A percentile compares a stretch with the other conserved stretches of the same genome.
These are phyloP conservation scores for Malthinus flaveolus DNA, from an alignment of 2,888 invertebrate genomes.

Conservation along the genomic window DNA sequence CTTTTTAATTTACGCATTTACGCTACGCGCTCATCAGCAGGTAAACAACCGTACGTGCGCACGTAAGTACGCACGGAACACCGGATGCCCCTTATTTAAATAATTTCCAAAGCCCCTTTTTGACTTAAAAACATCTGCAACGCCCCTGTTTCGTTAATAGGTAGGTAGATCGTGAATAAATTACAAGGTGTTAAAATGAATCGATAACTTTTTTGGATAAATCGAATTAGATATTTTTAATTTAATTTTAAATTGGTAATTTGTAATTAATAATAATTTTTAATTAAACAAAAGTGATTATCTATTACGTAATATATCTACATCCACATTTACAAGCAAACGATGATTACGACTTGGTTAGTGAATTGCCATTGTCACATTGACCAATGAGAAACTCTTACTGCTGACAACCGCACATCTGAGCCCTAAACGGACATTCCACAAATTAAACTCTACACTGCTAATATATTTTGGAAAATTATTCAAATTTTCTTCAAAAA, in stretches of 20 bases:
- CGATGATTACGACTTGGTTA: slow-evolving; percentile 31
- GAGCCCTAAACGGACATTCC: slow-evolving; percentile 40
- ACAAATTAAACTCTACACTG: slow-evolving; percentile 39
- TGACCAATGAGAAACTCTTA: slow-evolving; percentile 42
- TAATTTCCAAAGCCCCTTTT: no score
- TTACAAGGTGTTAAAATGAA: background rate
- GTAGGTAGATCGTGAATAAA: no score
- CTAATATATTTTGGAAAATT: slow-evolving; percentile 11
- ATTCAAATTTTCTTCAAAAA: no score
- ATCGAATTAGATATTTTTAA: background rate
- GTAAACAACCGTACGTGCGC: no score
- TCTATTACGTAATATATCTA: slow-evolving; percentile 7
- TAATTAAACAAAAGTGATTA: slow-evolving; percentile 1
- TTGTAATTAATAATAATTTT: background rate
- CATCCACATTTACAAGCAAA: slow-evolving; percentile 17
- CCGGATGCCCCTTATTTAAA: no score
- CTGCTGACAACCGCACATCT: slow-evolving; percentile 42
- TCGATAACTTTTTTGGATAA: background rate
- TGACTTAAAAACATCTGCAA: no score
- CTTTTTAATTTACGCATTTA: no score
- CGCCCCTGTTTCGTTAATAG: no score
- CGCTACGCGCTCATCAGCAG: no score
- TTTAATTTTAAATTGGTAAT: background rate
- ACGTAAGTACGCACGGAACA: no score
- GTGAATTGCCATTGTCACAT: slow-evolving; percentile 41